Evolutionary conservation across 2,888 invertebrate species (phyloP).

Genomic region (Eristalinus sepulchralis): DNA sequence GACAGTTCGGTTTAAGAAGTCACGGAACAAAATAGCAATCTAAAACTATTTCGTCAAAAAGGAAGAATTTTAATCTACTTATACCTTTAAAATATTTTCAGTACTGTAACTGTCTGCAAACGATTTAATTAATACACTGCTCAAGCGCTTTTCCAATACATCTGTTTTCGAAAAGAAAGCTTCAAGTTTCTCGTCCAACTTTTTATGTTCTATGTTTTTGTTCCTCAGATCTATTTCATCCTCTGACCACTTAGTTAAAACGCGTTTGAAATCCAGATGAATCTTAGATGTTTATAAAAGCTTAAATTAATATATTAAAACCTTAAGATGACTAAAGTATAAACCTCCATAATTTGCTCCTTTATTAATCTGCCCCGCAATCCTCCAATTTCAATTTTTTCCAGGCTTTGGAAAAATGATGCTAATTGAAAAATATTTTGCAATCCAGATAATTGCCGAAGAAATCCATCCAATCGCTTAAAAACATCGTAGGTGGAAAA

Average conservation of each 20-base stretch:
- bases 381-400: conserved; percentile 90
- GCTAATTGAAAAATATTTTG: conserved; percentile 88
- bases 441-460: conserved; percentile 85
- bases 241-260: conserved; percentile 78
- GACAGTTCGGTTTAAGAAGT: conserved; percentile 82
- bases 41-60: conserved; percentile 38
- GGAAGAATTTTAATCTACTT: background rate
- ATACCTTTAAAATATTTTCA: conserved; percentile 83
- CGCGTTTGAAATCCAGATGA: conserved; percentile 76
- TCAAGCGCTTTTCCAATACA: conserved; percentile 82
- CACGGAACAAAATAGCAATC: conserved; percentile 81
- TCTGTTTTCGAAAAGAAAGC: conserved; percentile 80
- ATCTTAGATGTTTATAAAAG: conserved; percentile 73
- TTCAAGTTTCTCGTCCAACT: conserved; percentile 82
- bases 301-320: background rate
- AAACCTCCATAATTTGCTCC: conserved; percentile 76
- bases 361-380: conserved; percentile 77
- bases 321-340: background rate
- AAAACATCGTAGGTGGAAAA: conserved; percentile 89
- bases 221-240: conserved; percentile 77
- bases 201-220: conserved; percentile 75
- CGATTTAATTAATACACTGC: conserved; percentile 83
- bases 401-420: conserved; percentile 91
- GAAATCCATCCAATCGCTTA: conserved; percentile 85
- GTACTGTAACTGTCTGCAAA: conserved; percentile 84